Conservation (phyloP, 2,797 vertebrate genomes). For the Nasua narica region DNA sequence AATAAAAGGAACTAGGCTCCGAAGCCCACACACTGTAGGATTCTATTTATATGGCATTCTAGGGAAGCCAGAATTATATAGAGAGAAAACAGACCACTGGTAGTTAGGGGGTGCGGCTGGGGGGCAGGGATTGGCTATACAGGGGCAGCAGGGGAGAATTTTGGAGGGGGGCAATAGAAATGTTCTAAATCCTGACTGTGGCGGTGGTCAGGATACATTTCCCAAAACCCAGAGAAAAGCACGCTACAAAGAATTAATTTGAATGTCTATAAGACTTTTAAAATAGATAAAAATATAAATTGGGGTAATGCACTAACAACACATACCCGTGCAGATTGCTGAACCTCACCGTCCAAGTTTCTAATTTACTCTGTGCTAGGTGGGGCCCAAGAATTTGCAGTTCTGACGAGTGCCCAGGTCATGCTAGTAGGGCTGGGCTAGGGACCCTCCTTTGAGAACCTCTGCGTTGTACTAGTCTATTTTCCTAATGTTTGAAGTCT, state of each 20-base stretch:
- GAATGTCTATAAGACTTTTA: background rate
- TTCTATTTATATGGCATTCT: background rate
- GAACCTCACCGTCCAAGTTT: background rate
- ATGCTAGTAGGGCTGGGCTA: background rate
- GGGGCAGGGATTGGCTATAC: background rate
- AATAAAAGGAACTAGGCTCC: background rate
- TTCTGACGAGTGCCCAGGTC: background rate
- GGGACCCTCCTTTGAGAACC: background rate
- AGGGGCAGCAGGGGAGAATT: background rate
- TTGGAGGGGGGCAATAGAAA: background rate
- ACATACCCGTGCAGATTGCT: background rate
- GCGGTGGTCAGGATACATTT: background rate
- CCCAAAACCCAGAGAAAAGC: background rate
- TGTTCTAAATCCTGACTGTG: background rate
- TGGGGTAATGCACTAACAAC: background rate
- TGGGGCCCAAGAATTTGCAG: background rate
- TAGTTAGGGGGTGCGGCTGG: background rate
- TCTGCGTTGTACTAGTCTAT: background rate
- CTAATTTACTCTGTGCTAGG: background rate
- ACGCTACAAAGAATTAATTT: background rate
- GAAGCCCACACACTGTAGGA: background rate
- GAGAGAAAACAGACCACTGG: background rate
- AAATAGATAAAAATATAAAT: background rate
- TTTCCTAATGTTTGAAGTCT: background rate
- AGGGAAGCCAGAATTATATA: background rate